Percentiles rank a stretch among this genome's conserved stretches.
Conservation (phyloP, 2,888 invertebrate genomes). For the Monochamus alternatus region DNA sequence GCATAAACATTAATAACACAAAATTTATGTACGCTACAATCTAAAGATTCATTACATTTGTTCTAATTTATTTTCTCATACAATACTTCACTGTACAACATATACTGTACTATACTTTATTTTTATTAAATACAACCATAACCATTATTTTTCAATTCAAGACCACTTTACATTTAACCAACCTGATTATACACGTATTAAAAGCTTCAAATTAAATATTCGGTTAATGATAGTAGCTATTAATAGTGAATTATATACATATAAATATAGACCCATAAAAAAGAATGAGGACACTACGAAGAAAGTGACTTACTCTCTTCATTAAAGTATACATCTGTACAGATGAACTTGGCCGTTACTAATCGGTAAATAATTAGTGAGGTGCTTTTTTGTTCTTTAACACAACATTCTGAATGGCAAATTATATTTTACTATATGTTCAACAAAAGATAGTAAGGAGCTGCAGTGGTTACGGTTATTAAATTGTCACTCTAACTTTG, state of each 20-base stretch:
- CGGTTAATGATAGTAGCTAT: constrained; percentile 2
- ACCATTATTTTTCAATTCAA: too few relatives aligned
- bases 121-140: too few relatives aligned
- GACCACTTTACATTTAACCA: too few relatives aligned
- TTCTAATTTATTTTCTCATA: too few relatives aligned
- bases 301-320: neutral
- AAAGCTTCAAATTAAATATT: neutral
- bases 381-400: neutral
- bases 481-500: neutral
- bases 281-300: neutral
- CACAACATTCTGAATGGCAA: neutral
- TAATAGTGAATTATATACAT: neutral
- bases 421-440: neutral
- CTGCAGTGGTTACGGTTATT: neutral
- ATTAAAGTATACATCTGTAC: neutral
- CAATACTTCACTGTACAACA: too few relatives aligned
- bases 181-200: too few relatives aligned
- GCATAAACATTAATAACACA: too few relatives aligned
- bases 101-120: too few relatives aligned
- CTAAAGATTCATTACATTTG: too few relatives aligned
- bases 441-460: neutral
- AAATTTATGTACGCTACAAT: too few relatives aligned
- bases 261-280: neutral
- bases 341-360: constrained; percentile 20
- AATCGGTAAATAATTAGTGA: constrained; percentile 20